These are phyloP conservation scores for Eupithecia pulchellata DNA, from an alignment of 2,888 invertebrate genomes.

Conservation along the genomic window DNA sequence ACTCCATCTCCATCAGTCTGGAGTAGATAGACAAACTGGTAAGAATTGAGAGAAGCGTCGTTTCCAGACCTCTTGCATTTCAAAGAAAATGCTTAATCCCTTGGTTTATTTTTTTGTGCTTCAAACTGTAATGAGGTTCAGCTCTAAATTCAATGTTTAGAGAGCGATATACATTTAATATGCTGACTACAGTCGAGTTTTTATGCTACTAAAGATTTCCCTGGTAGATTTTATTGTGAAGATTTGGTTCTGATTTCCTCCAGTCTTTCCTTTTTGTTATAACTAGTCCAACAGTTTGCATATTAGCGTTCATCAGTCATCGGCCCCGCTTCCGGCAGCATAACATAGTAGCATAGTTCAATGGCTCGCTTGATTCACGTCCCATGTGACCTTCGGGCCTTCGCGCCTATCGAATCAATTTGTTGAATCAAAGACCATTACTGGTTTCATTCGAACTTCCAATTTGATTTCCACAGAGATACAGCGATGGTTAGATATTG, in stretches of 20 bases:
- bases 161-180: not conserved
- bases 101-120: slow-evolving; percentile 3
- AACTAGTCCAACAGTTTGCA: slow-evolving; percentile 56
- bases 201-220: not conserved
- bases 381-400: slow-evolving; percentile 69
- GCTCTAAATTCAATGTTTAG: not conserved
- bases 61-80: not conserved
- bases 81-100: not conserved
- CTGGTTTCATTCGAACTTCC: slow-evolving; percentile 29
- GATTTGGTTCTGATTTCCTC: not conserved
- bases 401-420: slow-evolving; percentile 47
- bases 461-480: slow-evolving; percentile 13
- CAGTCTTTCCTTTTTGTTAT: not conserved
- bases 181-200: not conserved
- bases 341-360: slow-evolving; percentile 77
- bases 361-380: slow-evolving; percentile 62
- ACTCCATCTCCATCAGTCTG: not conserved
- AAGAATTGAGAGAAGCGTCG: not conserved
- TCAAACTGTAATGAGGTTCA: not conserved
- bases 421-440: slow-evolving; percentile 38
- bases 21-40: not conserved
- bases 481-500: slow-evolving; percentile 37
- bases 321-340: slow-evolving; percentile 76
- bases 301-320: slow-evolving; percentile 74
- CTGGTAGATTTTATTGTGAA: not conserved